Evolutionary conservation across 2,797 vertebrate species (phyloP).

Genomic region (Threskiornis aethiopicus): DNA sequence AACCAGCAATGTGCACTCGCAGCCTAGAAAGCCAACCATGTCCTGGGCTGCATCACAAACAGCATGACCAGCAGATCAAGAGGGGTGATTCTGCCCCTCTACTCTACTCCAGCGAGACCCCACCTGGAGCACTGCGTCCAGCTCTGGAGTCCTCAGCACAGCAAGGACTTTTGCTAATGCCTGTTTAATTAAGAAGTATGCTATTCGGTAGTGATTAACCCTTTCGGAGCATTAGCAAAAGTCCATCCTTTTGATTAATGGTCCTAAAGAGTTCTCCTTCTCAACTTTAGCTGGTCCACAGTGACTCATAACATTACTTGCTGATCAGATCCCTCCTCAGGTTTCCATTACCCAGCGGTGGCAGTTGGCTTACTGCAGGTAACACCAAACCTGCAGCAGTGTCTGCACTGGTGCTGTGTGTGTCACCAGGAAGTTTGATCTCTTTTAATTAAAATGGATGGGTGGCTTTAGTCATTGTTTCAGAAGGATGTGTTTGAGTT

Average conservation of each 20-base stretch:
- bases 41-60: background rate
- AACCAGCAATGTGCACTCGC: rapidly evolving
- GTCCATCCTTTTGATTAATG: background rate
- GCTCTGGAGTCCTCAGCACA: background rate
- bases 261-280: background rate
- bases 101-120: rapidly evolving
- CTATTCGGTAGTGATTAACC: too few species aligned
- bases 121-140: rapidly evolving
- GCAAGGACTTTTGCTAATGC: too few species aligned
- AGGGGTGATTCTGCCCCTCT: background rate
- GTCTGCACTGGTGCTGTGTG: rapidly evolving
- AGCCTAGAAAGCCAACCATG: rapidly evolving
- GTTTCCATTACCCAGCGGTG: rapidly evolving
- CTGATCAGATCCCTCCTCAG: background rate
- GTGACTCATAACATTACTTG: rapidly evolving
- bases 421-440: background rate
- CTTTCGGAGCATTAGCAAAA: background rate
- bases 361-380: rapidly evolving
- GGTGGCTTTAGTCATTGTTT: background rate
- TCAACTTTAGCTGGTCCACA: background rate
- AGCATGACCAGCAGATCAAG: rapidly evolving
- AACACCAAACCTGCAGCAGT: background rate
- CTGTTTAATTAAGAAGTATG: too few species aligned
- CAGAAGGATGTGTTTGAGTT: background rate
- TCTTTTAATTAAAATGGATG: background rate